Evolutionary conservation across 2,113 vertebrate genomes (phyloP).

Genomic region (Cyphomyrus discorhynchus): DNA sequence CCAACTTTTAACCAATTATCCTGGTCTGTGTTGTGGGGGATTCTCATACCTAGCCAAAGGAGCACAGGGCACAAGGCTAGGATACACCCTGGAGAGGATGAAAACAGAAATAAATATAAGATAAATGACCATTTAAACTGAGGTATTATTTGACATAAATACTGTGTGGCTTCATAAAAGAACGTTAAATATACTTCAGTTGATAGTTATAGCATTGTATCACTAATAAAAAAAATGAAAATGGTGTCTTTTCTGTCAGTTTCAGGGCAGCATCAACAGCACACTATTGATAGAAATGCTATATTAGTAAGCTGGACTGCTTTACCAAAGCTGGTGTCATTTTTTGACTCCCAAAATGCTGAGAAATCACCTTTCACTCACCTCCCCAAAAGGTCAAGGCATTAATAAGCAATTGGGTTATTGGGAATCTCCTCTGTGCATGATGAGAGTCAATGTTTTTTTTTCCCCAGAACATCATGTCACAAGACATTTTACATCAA

Average conservation of each 20-base stretch:
- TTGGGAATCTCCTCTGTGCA: neutral
- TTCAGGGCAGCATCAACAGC: neutral
- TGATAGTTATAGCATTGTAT: neutral
- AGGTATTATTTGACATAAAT: neutral
- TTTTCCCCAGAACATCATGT: neutral
- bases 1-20: no score
- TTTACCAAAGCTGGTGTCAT: neutral
- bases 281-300: neutral
- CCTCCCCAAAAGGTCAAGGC: neutral
- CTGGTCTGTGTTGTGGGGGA: neutral
- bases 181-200: neutral
- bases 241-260: neutral
- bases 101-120: neutral
- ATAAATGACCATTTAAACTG: neutral
- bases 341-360: neutral
- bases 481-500: neutral
- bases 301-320: neutral
- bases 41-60: neutral
- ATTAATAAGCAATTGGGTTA: neutral
- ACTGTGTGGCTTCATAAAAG: neutral
- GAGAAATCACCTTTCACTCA: neutral
- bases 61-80: neutral
- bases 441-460: neutral
- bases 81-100: neutral
- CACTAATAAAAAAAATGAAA: neutral